Base-by-base conservation (phyloP, 92 coral and sea anemone species). In the Phenganax marumi region DNA sequence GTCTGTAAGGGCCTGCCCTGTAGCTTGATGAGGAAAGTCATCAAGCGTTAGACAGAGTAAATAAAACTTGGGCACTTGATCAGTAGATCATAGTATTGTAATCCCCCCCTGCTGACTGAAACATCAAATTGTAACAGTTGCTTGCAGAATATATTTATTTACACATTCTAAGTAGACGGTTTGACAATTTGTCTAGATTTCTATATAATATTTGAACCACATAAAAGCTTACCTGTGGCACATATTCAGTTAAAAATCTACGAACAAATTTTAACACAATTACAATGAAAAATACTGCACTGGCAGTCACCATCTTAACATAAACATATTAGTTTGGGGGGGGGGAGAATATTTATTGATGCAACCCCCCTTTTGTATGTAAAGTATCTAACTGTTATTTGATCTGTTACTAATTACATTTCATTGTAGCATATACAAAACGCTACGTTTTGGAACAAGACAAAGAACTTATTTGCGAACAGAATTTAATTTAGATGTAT, bases 271-370 rank as follows among this genome's bases (percentile, higher is more conserved):
- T 66, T 54, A 76, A 68, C 10, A 54, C 62, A 76, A 76, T 7
- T 26, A 76, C 62, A 26, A 56, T 17, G 3, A 18, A 8, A 76
- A 76, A 54, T 22, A 76, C 65, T 10, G 68, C 68, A 56, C 55
- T 33, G 21, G 81, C 81, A 8, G 81, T 48, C 81, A 62, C 81
- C 81, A 76, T 76, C 12, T 76, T 39, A 25, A 18, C 62, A 6
- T 3, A 17, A 25, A 18, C 62, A 6, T 3, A 17, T 52, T 8
- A 10, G 52, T 10, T 5, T 7, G 39, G 55, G 61, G 49, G 78
- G 50, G 50, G 22, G 8, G 4, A 11, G 8, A 12, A n/a, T 16
- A n/a, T 17, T 54, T 72, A 7, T 21, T 74, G 33, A 21, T 4
- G 0, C 13, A 12, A 61, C 61, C 49, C 57, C 61, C 61, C 13